Conservation (phyloP, 30 jellyfish, hydroid and myxozoan species). For the Rhopilema esculentum region DNA sequence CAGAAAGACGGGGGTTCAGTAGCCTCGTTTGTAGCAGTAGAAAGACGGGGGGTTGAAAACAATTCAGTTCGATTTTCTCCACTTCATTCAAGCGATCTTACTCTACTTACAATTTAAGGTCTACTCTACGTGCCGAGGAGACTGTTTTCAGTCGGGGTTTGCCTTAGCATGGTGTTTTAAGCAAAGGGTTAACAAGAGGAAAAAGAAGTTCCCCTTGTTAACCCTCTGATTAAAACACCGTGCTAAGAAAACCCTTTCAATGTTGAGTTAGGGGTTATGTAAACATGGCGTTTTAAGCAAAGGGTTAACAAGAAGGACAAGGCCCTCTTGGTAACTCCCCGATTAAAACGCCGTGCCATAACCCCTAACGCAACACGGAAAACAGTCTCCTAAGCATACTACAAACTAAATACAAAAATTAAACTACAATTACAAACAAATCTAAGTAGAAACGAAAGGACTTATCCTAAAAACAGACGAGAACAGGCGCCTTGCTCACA, state of each 20-base stretch:
- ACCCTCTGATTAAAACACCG: neutral
- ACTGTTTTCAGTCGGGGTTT: neutral
- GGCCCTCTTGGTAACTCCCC: neutral
- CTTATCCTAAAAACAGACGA: no score
- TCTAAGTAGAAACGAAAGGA: no score
- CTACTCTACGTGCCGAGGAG: neutral
- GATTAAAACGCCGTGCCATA: neutral
- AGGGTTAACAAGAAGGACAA: neutral
- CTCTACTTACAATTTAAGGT: neutral
- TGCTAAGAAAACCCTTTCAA: neutral
- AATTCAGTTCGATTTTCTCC: neutral
- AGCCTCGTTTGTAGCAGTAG: no score
- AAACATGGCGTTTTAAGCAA: neutral
- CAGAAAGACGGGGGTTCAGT: no score
- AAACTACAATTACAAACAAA: no score
- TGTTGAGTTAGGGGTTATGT: neutral
- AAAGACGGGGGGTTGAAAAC: neutral
- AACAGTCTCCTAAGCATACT: neutral
- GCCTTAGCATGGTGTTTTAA: neutral
- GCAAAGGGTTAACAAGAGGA: neutral
- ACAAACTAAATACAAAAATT: neutral
- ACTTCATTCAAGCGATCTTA: neutral
- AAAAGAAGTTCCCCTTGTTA: neutral
- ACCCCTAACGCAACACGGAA: neutral
- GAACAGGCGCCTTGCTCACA: no score